These are phyloP conservation scores for Bungarus multicinctus DNA, from an alignment of 2,113 vertebrate species.

Conservation along the genomic window DNA sequence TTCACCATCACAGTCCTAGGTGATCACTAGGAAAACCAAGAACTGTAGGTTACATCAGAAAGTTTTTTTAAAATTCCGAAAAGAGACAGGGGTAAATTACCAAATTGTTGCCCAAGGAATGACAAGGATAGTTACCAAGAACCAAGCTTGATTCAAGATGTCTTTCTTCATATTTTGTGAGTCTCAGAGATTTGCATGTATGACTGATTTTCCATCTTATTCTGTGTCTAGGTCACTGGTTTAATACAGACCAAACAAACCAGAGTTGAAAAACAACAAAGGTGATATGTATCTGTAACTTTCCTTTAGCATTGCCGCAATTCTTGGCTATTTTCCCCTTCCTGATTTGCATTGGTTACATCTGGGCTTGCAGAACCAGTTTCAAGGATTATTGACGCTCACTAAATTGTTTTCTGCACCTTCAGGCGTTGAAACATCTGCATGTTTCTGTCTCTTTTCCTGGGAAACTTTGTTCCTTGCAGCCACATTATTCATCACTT, in stretches of 20 bases:
- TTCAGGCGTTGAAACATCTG: slow-evolving; percentile 44
- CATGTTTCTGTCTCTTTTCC: neutral
- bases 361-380: slow-evolving; percentile 44
- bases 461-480: neutral
- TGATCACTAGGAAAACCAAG: neutral
- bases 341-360: slow-evolving; percentile 44
- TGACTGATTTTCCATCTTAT: neutral
- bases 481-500: neutral
- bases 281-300: neutral
- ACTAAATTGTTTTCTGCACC: slow-evolving; percentile 44
- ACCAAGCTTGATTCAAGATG: neutral
- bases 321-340: slow-evolving; percentile 1
- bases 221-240: neutral
- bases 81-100: neutral
- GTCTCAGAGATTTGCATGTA: neutral
- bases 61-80: neutral
- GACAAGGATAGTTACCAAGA: neutral
- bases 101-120: neutral
- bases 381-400: neutral
- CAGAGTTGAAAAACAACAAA: neutral
- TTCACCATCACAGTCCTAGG: no score
- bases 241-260: neutral
- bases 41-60: neutral
- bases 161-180: neutral
- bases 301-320: neutral